Evolutionary conservation across 2,113 vertebrate genomes (phyloP).

Genomic region (Oryzias woworae): DNA sequence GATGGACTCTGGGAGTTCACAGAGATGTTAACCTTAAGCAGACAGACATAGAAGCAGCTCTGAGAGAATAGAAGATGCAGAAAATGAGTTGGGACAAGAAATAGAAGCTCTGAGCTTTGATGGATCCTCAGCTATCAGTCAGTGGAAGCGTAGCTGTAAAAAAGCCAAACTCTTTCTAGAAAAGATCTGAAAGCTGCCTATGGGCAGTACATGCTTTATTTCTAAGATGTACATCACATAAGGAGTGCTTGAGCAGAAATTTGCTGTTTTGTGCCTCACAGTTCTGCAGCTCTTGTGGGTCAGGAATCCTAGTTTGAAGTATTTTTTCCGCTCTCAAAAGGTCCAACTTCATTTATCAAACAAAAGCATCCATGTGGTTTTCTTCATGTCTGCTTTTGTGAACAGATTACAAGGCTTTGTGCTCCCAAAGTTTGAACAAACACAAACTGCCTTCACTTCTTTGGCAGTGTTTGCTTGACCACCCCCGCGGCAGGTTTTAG

Average conservation of each 20-base stretch:
- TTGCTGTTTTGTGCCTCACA: neutral
- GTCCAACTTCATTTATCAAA: slow-evolving; percentile 16
- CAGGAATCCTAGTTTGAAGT: slow-evolving; percentile 11
- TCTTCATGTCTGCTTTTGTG: slow-evolving; percentile 17
- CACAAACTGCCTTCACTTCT: slow-evolving; percentile 39
- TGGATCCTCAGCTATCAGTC: slow-evolving; percentile 17
- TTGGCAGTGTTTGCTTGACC: slow-evolving; percentile 38
- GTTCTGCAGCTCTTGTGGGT: no score
- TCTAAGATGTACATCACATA: slow-evolving; percentile 7
- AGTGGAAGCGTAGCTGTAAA: slow-evolving; percentile 16
- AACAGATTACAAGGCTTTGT: neutral
- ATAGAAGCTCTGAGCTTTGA: slow-evolving; percentile 8
- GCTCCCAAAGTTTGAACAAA: slow-evolving; percentile 16
- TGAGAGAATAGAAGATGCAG: slow-evolving; percentile 22
- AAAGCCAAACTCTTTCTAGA: slow-evolving; percentile 6
- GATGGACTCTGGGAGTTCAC: slow-evolving; percentile 46
- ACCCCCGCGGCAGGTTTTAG: slow-evolving; percentile 26
- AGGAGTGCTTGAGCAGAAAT: slow-evolving; percentile 1
- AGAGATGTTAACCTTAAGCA: slow-evolving; percentile 34
- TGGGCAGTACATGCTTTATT: slow-evolving; percentile 1
- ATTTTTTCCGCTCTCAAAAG: slow-evolving; percentile 7
- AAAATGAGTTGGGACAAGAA: slow-evolving; percentile 38
- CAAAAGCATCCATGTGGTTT: slow-evolving; percentile 5
- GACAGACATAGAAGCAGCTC: slow-evolving; percentile 35
- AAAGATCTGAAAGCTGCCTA: slow-evolving; percentile 6